Percentiles rank a stretch among this genome's conserved stretches.
phyloP scores from a whole-genome alignment of 37 sponge, comb jelly and placozoan species.

The Agelas oroides region DNA sequence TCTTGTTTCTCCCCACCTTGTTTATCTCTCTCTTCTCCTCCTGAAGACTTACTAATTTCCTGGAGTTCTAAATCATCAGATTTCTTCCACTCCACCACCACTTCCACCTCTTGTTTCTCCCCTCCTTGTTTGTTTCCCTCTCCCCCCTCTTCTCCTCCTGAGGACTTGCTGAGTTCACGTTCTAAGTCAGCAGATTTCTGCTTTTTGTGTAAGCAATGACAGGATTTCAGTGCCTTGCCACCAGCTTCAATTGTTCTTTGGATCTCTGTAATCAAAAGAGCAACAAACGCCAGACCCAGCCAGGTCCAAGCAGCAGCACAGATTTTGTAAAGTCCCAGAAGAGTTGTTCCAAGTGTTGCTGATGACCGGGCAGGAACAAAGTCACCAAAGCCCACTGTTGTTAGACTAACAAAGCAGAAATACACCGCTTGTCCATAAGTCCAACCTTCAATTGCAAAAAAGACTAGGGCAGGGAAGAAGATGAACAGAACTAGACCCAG shows the following conservation, averaged over 20 bases:
- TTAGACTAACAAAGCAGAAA: constrained; percentile 71
- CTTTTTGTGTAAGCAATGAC: too few species aligned
- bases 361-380: constrained; percentile 59
- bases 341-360: not conserved
- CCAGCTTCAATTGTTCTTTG: not conserved
- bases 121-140: too few species aligned
- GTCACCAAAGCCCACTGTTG: constrained; percentile 94
- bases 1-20: too few species aligned
- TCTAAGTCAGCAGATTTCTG: too few species aligned
- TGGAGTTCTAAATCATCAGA: too few species aligned
- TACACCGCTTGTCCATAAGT: constrained; percentile 68
- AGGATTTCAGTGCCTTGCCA: too few species aligned
- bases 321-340: constrained; percentile 20
- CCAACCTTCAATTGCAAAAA: constrained; percentile 73
- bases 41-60: too few species aligned
- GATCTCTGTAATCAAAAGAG: constrained; percentile 54
- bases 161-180: too few species aligned
- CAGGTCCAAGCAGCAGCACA: constrained; percentile 62
- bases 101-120: too few species aligned
- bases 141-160: too few species aligned
- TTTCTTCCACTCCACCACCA: too few species aligned
- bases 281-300: constrained; percentile 75
- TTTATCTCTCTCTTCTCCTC: too few species aligned
- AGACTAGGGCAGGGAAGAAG: constrained; percentile 72
- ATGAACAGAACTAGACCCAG: constrained; percentile 60